Evolutionary conservation across 2,888 invertebrate species (phyloP).

Genomic region (Malthinus seriepunctatus): DNA sequence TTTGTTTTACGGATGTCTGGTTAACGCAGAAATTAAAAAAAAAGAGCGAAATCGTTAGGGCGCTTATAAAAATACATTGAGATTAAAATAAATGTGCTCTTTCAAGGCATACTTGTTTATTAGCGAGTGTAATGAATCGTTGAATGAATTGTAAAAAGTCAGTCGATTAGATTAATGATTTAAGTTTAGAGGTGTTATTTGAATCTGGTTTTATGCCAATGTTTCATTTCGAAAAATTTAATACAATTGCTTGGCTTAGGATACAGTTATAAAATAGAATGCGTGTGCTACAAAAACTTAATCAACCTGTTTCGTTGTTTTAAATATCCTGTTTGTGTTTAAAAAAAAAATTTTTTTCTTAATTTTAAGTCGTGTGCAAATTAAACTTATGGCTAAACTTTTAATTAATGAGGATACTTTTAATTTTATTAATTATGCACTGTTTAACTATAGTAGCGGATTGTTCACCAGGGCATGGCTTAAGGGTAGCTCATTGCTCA

Average conservation of each 20-base stretch:
- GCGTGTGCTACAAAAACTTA: slow-evolving; percentile 13
- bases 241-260: slow-evolving; percentile 6
- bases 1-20: slow-evolving; percentile 23
- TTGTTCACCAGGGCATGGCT: no score
- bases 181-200: slow-evolving; percentile 5
- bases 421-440: no score
- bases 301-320: slow-evolving; percentile 4
- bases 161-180: slow-evolving; percentile 16
- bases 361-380: no score
- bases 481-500: no score
- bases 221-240: slow-evolving; percentile 14
- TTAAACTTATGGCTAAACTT: no score
- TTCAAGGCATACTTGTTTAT: slow-evolving; percentile 4
- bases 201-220: slow-evolving; percentile 14
- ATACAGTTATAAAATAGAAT: slow-evolving; percentile 15
- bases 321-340: slow-evolving; percentile 10
- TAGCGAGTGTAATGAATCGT: slow-evolving; percentile 6
- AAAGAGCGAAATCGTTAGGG: slow-evolving; percentile 16
- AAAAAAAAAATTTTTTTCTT: slow-evolving; percentile 2
- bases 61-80: no score
- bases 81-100: background rate
- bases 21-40: slow-evolving; percentile 18
- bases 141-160: slow-evolving; percentile 12
- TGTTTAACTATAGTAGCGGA: no score
- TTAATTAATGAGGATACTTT: no score